Evolutionary conservation across 53 echinoderm and acorn worm species (phyloP), one percentile per base, ranked within the genome.

Genomic region (Pentamera pediparva): DNA sequence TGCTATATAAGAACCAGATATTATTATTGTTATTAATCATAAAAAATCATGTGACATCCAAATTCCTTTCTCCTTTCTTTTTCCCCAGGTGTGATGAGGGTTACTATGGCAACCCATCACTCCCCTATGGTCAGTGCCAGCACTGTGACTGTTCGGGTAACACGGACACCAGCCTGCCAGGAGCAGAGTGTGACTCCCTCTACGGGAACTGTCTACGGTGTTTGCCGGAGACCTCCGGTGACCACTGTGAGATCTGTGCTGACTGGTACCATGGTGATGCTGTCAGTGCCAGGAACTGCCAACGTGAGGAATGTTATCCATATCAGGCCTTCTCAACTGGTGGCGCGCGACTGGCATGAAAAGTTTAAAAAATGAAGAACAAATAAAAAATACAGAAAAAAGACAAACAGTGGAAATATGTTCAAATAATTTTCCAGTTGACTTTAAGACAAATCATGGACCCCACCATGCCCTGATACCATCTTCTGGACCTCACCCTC

Each of bases 211-310:
- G 96, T 74, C 52, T 81, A 58, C 64, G 49, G 31, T 91, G 91
- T 51, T 47, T 24, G 39, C 79, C 82, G 2, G 85, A 87, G 9
- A 91, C 85, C 35, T 76, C 82, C 10, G 96, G 96, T 10, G 40
- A 76, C 29, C 49, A 75, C 76, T 96, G 96, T 54, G 83, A 86
- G 51, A 57, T 35, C 15, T 96, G 96, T 57, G 84, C 75, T 15
- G 91, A 88, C 29, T 87, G 91, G 91, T 91, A 75, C 64, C 86
- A 91, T 56, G 96, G 96, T 10, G 84, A 88, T 47, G 81, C 88
- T 38, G 55, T 82, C 37, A 24, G 56, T 11, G n/a, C 43, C 32
- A 82, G 55, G 37, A 74, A 86, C 34, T 87, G 87, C 48, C 65
- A 74, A 35, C 58, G 87, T 83, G 56, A 82, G 86, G 31, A 18